These are phyloP conservation scores for Podargus strigoides DNA, from an alignment of 2,797 vertebrate genomes.

Conservation along the genomic window DNA sequence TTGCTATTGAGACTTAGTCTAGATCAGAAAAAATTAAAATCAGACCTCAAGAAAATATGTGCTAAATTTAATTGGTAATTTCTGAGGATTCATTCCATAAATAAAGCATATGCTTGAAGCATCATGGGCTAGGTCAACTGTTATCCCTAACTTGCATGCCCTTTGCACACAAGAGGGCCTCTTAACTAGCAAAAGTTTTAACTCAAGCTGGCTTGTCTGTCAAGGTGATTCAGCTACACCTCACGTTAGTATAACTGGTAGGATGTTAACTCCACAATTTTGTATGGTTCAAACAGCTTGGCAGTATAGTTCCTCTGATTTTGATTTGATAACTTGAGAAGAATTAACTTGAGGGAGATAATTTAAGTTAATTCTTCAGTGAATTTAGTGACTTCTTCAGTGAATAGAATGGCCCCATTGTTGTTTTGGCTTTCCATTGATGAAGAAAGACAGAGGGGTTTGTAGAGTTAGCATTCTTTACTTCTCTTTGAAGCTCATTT, in stretches of 20 bases:
- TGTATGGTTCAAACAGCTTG: neutral
- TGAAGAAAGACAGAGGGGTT: neutral
- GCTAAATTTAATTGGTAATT: neutral
- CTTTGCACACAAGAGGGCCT: neutral
- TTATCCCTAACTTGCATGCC: neutral
- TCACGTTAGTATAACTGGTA: neutral
- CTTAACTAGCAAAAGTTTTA: neutral
- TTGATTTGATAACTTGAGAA: neutral
- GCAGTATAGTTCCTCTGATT: neutral
- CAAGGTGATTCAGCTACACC: neutral
- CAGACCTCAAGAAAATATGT: neutral
- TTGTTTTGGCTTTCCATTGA: neutral
- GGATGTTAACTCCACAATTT: neutral
- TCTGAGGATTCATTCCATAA: neutral
- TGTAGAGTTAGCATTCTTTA: neutral
- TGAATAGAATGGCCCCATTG: neutral
- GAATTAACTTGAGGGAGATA: constrained; percentile 4
- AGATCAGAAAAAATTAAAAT: constrained; percentile 4
- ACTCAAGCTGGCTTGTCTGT: neutral
- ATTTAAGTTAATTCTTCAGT: neutral
- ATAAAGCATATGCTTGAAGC: neutral
- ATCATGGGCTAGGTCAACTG: neutral
- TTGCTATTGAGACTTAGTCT: neutral
- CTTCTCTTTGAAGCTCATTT: neutral
- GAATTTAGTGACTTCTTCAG: neutral